Evolutionary conservation across 2,113 vertebrate genomes (phyloP), one percentile per base, ranked within the genome.

Genomic region (Cottus gobio): DNA sequence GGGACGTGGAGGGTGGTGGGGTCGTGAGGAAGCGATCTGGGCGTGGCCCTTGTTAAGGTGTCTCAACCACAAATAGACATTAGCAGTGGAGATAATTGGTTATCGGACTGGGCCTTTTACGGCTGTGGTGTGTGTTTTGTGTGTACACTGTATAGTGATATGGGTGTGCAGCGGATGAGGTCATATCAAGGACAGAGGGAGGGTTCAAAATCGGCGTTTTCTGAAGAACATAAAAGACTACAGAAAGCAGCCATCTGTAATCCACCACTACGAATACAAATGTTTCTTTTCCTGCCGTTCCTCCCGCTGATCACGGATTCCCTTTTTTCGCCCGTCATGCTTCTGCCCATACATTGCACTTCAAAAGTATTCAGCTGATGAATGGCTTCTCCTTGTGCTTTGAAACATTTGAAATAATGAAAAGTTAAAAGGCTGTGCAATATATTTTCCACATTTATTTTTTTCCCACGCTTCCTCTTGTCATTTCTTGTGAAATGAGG

Each of bases 71-170:
- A 76, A 69, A 52, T 44, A 39, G 31, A 82, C 48, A 34, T 54
- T 10, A 65, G 56, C 56, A 4, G 22, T 50, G 26, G 52, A 74
- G 76, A 77, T 87, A 77, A 86, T 71, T 84, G 26, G 66, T n/a
- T 11, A 26, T 73, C 56, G 65, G 75, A 37, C 48, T 5, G n/a
- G 20, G 57, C 26, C 24, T 37, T 57, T 61, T 52, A 80, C 48
- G 67, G 48, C 31, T 58, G 52, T 18, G 31, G 34, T 61, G 70
- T 63, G 15, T 37, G 24, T 42, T 4, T 74, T 5, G 1, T 39
- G 28, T 31, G 9, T 36, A 7, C 39, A 26, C 26, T 58, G 26
- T 56, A 56, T 10, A 13, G n/a, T 26, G 50, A 18, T 42, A 10
- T 56, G 46, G 26, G 9, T 42, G 34, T 62, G 30, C 20, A 28